Base-by-base conservation (phyloP, 2,888 invertebrate species). In the Thereva nobilitata region DNA sequence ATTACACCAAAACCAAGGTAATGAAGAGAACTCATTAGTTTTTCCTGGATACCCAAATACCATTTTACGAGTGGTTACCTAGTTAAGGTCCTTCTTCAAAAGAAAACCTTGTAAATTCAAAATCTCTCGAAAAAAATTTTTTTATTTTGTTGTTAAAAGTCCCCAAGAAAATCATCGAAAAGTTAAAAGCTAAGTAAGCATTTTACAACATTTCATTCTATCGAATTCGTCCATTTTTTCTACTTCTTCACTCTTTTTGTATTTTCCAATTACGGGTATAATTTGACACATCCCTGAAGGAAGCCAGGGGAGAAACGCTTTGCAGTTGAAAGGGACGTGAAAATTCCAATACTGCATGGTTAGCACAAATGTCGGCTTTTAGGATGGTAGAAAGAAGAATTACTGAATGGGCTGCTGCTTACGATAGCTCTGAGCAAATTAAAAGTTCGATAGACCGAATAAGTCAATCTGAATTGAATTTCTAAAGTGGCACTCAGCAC, bases 341-440 rank as follows among this genome's bases (percentile, higher is more conserved):
- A 64, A 23, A 53, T 44, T 64, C 64, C 64, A 64, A 64, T 64
- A 64, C 53, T 64, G 64, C 64, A 64, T 44, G 44, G 64, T 64
- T 53, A 44, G 64, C 64, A 53, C 34, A 64, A 64, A 64, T 64
- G 53, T 64, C 64, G 64, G 64, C 64, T 64, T 64, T 64, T 64
- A 64, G 44, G 53, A 53, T 49, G 52, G 44, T 64, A 53, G 53
- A 64, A 53, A 64, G 64, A 64, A 64, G 64, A 64, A 64, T 64
- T 64, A 64, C 64, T 53, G 53, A 41, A 64, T 44, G 53, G 52
- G 53, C 42, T 64, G 35, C 52, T 64, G 64, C 44, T 64, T 52
- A 50, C 52, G 64, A 64, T 52, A 44, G 42, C 53, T 64, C 41
- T 41, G 53, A 42, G 45, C 64, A 64, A 64, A 64, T 64, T 64